phyloP scores from a whole-genome alignment of 2,797 vertebrate species.

The Falco novaeseelandiae region DNA sequence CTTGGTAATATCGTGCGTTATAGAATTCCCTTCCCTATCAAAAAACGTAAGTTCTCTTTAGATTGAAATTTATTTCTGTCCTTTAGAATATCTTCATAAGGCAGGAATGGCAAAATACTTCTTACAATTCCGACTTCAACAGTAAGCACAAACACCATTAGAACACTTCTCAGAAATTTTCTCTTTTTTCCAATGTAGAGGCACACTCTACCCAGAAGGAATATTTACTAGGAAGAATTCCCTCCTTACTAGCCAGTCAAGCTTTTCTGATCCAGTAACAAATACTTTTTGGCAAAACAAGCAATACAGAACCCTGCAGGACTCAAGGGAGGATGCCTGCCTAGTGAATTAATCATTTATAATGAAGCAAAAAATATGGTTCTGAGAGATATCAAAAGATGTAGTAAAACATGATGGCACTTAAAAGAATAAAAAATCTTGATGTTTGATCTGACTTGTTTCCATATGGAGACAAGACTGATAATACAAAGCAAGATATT shows the following conservation, averaged over 20 bases:
- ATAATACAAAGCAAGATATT: conserved; percentile 24
- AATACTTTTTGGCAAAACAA: not conserved
- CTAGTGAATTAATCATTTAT: not conserved
- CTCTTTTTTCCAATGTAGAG: not conserved
- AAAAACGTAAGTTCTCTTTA: not conserved
- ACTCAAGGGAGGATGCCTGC: not conserved
- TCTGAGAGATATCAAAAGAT: not conserved
- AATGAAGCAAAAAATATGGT: conserved; percentile 3
- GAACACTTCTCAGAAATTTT: not conserved
- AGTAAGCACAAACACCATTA: not conserved
- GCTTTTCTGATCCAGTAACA: not conserved
- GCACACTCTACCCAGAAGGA: not conserved
- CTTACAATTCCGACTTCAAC: not conserved
- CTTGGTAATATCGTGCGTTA: not conserved
- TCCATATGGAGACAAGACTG: not conserved
- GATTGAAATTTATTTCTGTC: not conserved
- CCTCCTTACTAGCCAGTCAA: not conserved
- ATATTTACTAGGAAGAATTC: not conserved
- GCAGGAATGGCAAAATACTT: not conserved
- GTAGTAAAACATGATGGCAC: not conserved
- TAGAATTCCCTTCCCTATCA: not conserved
- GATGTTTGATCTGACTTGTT: not conserved
- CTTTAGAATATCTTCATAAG: not conserved
- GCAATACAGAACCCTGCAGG: not conserved
- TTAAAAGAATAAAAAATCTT: not conserved